phyloP scores from a whole-genome alignment of 2,113 vertebrate genomes.

The Azemiops feae region DNA sequence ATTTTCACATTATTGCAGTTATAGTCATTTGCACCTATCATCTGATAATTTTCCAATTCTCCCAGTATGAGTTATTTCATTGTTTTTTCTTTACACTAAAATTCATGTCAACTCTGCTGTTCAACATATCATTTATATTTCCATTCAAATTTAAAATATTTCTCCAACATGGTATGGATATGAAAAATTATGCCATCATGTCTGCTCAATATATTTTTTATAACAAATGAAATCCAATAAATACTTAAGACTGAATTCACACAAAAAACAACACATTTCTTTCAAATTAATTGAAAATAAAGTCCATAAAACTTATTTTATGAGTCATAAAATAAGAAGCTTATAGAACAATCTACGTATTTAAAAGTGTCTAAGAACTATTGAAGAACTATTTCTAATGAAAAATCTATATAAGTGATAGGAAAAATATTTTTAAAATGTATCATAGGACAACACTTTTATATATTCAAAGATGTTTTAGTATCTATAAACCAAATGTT shows the following conservation, averaged over 20 bases:
- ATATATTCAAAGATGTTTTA: not conserved
- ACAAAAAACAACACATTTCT: not conserved
- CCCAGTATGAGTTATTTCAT: not conserved
- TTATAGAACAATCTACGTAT: not conserved
- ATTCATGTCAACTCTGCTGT: not conserved
- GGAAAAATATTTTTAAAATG: not conserved
- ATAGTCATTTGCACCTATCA: not conserved
- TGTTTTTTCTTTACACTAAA: not conserved
- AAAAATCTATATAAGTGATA: no score
- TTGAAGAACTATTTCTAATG: not conserved
- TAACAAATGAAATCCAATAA: not conserved
- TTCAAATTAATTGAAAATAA: not conserved
- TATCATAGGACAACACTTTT: not conserved
- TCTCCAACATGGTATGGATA: not conserved
- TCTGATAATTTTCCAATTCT: not conserved
- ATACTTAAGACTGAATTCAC: not conserved
- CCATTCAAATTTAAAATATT: not conserved
- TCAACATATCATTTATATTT: not conserved
- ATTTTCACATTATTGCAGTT: not conserved
- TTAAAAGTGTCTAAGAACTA: not conserved
- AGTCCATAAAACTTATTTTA: not conserved
- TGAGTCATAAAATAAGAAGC: not conserved
- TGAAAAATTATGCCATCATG: not conserved
- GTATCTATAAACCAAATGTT: not conserved
- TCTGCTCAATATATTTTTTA: not conserved